Conservation (phyloP, 2,888 invertebrate species). For the Volucella bombylans region DNA sequence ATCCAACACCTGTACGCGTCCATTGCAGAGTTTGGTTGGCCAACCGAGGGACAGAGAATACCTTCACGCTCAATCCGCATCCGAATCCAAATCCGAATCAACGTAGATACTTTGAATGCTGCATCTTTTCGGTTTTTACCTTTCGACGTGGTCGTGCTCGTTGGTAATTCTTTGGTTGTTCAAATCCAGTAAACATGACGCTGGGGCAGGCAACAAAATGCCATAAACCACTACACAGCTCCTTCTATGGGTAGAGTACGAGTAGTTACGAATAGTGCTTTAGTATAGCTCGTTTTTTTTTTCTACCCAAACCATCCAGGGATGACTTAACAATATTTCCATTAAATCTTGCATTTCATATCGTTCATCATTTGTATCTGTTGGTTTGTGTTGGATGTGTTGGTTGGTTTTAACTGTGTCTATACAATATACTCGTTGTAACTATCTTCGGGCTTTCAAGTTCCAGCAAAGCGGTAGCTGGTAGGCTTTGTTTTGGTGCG, state of each 20-base stretch:
- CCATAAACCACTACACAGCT: constrained; percentile 63
- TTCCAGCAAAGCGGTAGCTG: constrained; percentile 29
- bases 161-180: constrained; percentile 24
- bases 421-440: neutral
- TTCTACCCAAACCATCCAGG: constrained; percentile 18
- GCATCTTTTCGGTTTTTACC: constrained; percentile 3
- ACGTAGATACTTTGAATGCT: constrained; percentile 33
- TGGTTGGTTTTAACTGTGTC: neutral
- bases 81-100: constrained; percentile 7
- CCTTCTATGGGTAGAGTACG: constrained; percentile 11
- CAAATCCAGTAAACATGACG: constrained; percentile 37
- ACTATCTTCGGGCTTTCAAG: constrained; percentile 37
- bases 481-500: constrained; percentile 29
- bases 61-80: constrained; percentile 48
- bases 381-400: constrained; percentile 10
- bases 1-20: constrained; percentile 64
- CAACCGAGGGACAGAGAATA: constrained; percentile 31
- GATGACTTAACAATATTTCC: constrained; percentile 61
- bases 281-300: constrained; percentile 2
- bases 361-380: constrained; percentile 55
- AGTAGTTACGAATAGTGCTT: neutral
- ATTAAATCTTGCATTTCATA: constrained; percentile 61
- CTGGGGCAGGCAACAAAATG: constrained; percentile 15
- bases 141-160: constrained; percentile 11
- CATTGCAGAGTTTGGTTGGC: constrained; percentile 10